Evolutionary conservation across 2,888 invertebrate species (phyloP).

Genomic region (Athripsodes cinereus): DNA sequence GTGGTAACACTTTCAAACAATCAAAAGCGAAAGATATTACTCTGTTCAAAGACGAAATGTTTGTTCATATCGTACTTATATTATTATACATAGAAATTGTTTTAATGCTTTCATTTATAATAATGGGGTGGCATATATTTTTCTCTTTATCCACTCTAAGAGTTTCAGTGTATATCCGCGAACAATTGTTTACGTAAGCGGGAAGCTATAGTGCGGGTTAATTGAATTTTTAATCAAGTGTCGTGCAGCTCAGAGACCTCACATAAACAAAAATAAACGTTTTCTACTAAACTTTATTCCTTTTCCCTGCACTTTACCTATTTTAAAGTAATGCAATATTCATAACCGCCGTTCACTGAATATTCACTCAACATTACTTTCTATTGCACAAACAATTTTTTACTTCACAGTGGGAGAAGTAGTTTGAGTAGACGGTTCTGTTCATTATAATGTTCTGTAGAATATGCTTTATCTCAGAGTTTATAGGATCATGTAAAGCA

Average conservation of each 20-base stretch:
- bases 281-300: background rate
- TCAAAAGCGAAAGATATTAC: too few species aligned
- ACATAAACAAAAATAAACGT: background rate
- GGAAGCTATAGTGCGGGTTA: constrained; percentile 20
- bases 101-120: background rate
- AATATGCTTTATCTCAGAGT: too few species aligned
- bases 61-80: too few species aligned
- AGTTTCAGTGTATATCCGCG: background rate
- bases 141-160: background rate
- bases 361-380: too few species aligned
- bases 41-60: too few species aligned
- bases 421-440: too few species aligned
- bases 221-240: constrained; percentile 25
- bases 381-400: too few species aligned
- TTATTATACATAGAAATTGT: background rate
- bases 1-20: too few species aligned
- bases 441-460: too few species aligned
- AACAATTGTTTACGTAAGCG: constrained; percentile 18
- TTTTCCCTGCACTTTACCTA: background rate
- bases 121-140: background rate
- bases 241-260: background rate
- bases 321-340: background rate
- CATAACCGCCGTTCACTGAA: too few species aligned
- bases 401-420: too few species aligned
- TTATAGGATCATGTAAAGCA: too few species aligned